phyloP scores from a whole-genome alignment of 1,140 invertebrate genomes.

The Halictus rubicundus region DNA sequence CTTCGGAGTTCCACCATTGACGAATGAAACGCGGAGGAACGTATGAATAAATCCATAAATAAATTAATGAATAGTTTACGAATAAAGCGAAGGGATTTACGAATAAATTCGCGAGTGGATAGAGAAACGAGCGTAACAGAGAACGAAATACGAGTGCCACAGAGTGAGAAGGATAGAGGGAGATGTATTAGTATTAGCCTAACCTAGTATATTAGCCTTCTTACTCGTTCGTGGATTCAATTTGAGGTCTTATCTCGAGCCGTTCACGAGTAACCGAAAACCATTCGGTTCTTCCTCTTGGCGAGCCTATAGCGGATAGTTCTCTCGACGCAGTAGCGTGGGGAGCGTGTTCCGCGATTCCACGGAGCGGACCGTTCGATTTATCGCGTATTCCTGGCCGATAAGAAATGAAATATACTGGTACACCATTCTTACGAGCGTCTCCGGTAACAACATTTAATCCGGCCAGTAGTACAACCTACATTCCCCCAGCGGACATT shows the following conservation, averaged over 20 bases:
- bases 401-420: conserved; percentile 49
- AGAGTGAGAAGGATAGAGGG: no score
- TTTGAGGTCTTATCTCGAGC: background rate
- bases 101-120: no score
- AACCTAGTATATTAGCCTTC: no score
- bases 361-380: conserved; percentile 28
- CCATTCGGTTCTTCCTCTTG: conserved; percentile 17
- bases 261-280: background rate
- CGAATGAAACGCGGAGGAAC: no score
- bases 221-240: background rate
- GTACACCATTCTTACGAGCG: conserved; percentile 19
- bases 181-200: no score
- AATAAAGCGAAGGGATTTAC: no score
- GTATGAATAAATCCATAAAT: no score
- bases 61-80: no score
- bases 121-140: no score
- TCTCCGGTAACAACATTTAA: conserved; percentile 36
- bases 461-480: conserved; percentile 11
- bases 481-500: conserved; percentile 15
- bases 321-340: background rate
- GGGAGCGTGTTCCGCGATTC: conserved; percentile 21
- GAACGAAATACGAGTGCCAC: no score
- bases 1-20: no score
- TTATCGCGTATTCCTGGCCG: conserved; percentile 41
- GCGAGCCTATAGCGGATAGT: background rate